These are phyloP conservation scores for Hystrix cristata DNA, from an alignment of 2,113 vertebrate genomes.

Conservation along the genomic window DNA sequence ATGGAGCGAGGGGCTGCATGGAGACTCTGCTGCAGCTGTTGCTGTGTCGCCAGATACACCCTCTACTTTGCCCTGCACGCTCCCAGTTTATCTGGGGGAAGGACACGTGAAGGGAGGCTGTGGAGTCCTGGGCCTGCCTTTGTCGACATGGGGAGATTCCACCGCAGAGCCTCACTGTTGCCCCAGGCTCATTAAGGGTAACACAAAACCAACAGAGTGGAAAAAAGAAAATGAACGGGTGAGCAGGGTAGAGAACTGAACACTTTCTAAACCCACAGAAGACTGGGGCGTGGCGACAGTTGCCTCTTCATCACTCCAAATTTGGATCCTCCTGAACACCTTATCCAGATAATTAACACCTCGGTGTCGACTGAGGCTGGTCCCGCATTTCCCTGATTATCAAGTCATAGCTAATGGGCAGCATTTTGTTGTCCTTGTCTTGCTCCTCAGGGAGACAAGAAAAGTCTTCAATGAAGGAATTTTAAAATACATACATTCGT, in stretches of 20 bases:
- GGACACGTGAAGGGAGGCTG: background rate
- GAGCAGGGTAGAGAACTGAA: background rate
- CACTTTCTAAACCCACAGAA: background rate
- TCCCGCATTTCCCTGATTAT: slow-evolving; percentile 70
- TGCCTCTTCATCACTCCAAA: slow-evolving; percentile 41
- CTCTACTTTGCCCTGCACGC: background rate
- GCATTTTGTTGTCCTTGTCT: slow-evolving; percentile 66
- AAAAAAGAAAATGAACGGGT: slow-evolving; percentile 46
- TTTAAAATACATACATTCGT: slow-evolving; percentile 51
- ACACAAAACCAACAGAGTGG: background rate
- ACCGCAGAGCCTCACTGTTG: background rate
- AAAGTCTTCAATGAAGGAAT: slow-evolving; percentile 65
- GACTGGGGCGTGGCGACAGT: background rate
- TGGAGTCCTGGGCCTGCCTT: background rate
- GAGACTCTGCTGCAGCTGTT: background rate
- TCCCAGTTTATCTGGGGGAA: background rate
- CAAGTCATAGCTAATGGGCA: slow-evolving; percentile 71
- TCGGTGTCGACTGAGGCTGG: slow-evolving; percentile 55
- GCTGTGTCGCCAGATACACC: slow-evolving; percentile 67
- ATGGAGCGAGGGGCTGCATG: slow-evolving; percentile 56
- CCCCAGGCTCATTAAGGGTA: background rate
- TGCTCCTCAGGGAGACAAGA: slow-evolving; percentile 65
- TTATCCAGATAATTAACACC: slow-evolving; percentile 72
- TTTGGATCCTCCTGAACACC: slow-evolving; percentile 69
- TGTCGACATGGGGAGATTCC: background rate